Evolutionary conservation across 2,113 vertebrate genomes (phyloP), one percentile per base, ranked within the genome.

Genomic region (Sinocyclocheilus grahami): DNA sequence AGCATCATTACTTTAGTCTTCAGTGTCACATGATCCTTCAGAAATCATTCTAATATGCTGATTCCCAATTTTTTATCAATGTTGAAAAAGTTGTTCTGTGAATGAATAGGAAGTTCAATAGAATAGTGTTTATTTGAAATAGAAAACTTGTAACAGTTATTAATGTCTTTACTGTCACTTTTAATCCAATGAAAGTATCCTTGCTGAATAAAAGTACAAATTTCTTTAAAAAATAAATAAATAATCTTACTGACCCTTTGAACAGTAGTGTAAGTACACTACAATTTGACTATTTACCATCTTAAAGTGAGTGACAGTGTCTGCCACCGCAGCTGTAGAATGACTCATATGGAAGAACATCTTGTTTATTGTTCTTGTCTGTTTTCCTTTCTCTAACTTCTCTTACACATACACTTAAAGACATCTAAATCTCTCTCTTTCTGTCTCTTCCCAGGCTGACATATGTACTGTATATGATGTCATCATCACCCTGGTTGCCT

Each of bases 401-500:
- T 72, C 24, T 51, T 65, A 48, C 58, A 22, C 84, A 79, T 58
- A 78, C 77, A 78, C 51, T 55, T 82, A 30, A 53, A 53, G 16
- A 69, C 81, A 67, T 84, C 67, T 81, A 51, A 74, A 75, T 86
- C 42, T 1, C 58, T 74, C 80, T 39, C 53, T 46, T 51, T 75
- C 67, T 81, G 30, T 81, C 74, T 67, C 80, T 84, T 79, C 75
- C 69, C 62, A 85, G 42, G 78, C 81, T 84, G 88, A 89, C 88
- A 89, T 89, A 85, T 87, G 81, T 82, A 83, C 84, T 87, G 81
- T 82, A 83, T 86, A 85, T 89, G 85, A 89, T 85, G 88, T 78
- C 83, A 87, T 83, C 81, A 83, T 51, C 65, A n/a, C 65, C 65
- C 81, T n/a, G 46, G 81, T 83, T 83, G 78, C 85, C 81, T 88